Base-by-base conservation (phyloP, 2,888 invertebrate genomes). In the Microchrysa polita region DNA sequence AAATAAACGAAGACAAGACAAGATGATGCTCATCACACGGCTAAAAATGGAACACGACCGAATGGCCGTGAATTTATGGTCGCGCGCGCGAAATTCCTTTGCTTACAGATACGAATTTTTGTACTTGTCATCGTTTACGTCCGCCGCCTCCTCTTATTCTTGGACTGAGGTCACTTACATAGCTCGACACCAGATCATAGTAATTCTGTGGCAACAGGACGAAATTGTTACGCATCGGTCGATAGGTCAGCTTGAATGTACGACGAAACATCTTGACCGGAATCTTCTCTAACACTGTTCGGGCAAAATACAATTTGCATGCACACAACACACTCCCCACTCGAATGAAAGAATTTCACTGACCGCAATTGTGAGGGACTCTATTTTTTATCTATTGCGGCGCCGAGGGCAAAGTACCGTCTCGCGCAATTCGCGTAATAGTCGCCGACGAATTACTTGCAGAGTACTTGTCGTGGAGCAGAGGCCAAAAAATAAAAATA, bases 161-260 rank as follows among this genome's bases (percentile, higher is more conserved):
- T 2, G 2, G 27, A 34, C n/a, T 34, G 4, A 34, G 27, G 18
- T n/a, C 57, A 83, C 85, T 84, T 79, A 85, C 85, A 80, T 85
- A 85, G 74, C 83, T 82, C 42, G 83, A 83, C 10, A 84, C 83
- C 20, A 85, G 80, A 65, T 82, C 81, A 75, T 80, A 84, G 78
- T 85, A 85, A 72, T 82, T 82, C 40, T 84, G 83, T 23, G 85
- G 83, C 73, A 85, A 75, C 12, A 83, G 75, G 22, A 85, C 76
- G 71, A 83, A 84, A 78, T 83, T 85, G 76, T 79, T 85, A 74
- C 81, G 80, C 42, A 81, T 80, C 18, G 85, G 85, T 73, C 84
- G 82, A 77, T 80, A 84, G 59, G 82, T 82, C 53, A 85, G 81
- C 79, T 83, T 84, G 73, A 85, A 85, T 53, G 84, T 85, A 44